A percentile compares a stretch with the other conserved stretches of the same genome.
These are phyloP conservation scores for Drosophila punjabiensis DNA, from an alignment of 1,140 invertebrate species.

Conservation along the genomic window DNA sequence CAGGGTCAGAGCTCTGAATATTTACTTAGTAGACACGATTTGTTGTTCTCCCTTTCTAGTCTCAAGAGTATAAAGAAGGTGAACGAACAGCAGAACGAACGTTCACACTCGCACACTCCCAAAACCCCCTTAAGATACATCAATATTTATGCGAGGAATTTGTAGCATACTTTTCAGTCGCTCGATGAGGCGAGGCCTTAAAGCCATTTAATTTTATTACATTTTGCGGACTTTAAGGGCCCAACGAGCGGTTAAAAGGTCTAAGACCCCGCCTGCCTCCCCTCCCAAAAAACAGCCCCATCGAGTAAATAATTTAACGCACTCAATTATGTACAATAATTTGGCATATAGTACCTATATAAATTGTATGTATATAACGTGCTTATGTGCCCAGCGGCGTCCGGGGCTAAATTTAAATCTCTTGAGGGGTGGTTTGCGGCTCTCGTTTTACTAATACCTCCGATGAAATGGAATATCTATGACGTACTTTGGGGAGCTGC, in stretches of 20 bases:
- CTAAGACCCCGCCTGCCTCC: background rate
- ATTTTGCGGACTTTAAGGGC: conserved; percentile 50
- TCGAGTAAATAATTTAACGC: conserved; percentile 71
- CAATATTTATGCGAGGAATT: conserved; percentile 32
- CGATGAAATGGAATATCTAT: conserved; percentile 53
- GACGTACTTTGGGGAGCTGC: conserved; percentile 31
- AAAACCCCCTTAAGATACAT: conserved; percentile 12
- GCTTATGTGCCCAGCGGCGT: conserved; percentile 9
- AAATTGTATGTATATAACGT: conserved; percentile 15
- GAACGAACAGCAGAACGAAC: conserved; percentile 26
- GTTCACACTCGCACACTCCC: background rate
- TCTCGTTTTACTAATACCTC: conserved; percentile 35
- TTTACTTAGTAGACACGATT: conserved; percentile 20
- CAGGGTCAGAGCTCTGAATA: conserved; percentile 35
- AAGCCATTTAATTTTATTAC: conserved; percentile 80
- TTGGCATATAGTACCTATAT: conserved; percentile 22
- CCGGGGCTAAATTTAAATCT: conserved; percentile 50
- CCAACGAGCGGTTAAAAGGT: conserved; percentile 7
- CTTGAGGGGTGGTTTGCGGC: conserved; percentile 22
- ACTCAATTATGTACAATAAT: conserved; percentile 81
- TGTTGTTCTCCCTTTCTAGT: conserved; percentile 6
- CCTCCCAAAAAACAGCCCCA: conserved; percentile 39
- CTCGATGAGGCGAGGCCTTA: conserved; percentile 42
- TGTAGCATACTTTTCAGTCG: conserved; percentile 48
- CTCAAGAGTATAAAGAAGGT: conserved; percentile 33